phyloP scores from a whole-genome alignment of 92 coral and sea anemone genomes.

The Porites evermanni region DNA sequence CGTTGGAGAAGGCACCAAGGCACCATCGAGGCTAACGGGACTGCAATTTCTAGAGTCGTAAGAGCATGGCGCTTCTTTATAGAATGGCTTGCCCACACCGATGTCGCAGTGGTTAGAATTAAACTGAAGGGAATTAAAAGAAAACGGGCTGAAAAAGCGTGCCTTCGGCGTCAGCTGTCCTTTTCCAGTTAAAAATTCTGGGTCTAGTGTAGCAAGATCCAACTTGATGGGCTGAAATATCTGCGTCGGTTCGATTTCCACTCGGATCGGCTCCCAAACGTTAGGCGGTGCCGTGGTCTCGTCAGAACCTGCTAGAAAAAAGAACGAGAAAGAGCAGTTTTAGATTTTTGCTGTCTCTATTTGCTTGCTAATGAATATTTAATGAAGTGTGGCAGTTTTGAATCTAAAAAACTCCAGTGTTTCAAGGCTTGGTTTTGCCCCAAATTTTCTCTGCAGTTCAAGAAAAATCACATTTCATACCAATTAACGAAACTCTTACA shows the following conservation, averaged over 20 bases:
- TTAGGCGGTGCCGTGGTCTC: conserved; percentile 71
- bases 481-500: background rate
- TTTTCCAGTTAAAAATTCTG: conserved; percentile 84
- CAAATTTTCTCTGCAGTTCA: background rate
- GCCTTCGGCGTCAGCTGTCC: conserved; percentile 82
- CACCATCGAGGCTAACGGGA: conserved; percentile 80
- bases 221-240: conserved; percentile 88
- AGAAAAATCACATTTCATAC: background rate
- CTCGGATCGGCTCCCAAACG: conserved; percentile 91
- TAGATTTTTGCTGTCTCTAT: conserved; percentile 67
- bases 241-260: conserved; percentile 88
- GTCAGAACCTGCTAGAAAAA: conserved; percentile 59
- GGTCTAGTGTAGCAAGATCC: conserved; percentile 82
- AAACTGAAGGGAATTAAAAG: conserved; percentile 76
- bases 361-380: conserved; percentile 83
- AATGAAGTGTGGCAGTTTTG: conserved; percentile 81
- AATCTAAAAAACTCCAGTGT: conserved; percentile 66
- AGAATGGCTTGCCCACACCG: conserved; percentile 33
- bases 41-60: conserved; percentile 67
- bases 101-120: conserved; percentile 61
- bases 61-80: conserved; percentile 48
- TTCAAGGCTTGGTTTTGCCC: conserved; percentile 45
- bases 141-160: conserved; percentile 83
- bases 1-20: conserved; percentile 95
- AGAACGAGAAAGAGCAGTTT: conserved; percentile 59